A percentile compares a stretch with the other conserved stretches of the same genome.
Conservation (phyloP, 1,140 invertebrate genomes). For the Pemphigus obesinymphae region DNA sequence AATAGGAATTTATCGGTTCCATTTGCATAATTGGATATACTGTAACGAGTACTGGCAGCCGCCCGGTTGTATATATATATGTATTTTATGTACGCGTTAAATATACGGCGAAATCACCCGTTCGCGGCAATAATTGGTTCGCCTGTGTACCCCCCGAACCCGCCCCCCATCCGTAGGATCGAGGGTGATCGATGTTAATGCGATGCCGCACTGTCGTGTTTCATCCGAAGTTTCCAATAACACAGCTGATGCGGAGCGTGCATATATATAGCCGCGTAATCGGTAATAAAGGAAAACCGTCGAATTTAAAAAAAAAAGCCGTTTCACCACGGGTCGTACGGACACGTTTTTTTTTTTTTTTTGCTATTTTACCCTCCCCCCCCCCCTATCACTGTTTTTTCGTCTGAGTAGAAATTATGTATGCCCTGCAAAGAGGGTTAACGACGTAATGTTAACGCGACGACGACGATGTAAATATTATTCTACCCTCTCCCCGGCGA, state of each 20-base stretch:
- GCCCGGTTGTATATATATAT: not conserved
- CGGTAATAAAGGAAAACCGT: constrained; percentile 15
- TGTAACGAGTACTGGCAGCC: too few species aligned
- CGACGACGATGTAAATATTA: not conserved
- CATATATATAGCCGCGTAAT: not conserved
- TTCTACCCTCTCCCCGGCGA: too few species aligned
- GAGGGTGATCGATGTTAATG: constrained; percentile 29
- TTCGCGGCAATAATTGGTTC: not conserved
- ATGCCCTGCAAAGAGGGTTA: not conserved
- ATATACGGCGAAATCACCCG: not conserved
- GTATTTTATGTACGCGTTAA: not conserved
- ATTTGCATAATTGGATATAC: constrained; percentile 40
- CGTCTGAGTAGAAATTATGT: not conserved
- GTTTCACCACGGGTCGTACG: not conserved
- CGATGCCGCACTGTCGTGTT: not conserved
- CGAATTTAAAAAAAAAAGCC: constrained; percentile 7
- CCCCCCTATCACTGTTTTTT: not conserved
- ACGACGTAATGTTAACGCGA: not conserved
- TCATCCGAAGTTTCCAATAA: constrained; percentile 19
- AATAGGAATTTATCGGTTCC: constrained; percentile 39
- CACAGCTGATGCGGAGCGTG: too few species aligned
- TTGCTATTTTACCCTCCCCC: not conserved
- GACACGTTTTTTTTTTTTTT: not conserved
- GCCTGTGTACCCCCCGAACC: too few species aligned
- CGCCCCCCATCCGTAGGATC: not conserved